A percentile compares a stretch with the other conserved stretches of the same genome.
phyloP scores from a whole-genome alignment of 23 tunicate genomes.

The Clavelina lepadiformis region DNA sequence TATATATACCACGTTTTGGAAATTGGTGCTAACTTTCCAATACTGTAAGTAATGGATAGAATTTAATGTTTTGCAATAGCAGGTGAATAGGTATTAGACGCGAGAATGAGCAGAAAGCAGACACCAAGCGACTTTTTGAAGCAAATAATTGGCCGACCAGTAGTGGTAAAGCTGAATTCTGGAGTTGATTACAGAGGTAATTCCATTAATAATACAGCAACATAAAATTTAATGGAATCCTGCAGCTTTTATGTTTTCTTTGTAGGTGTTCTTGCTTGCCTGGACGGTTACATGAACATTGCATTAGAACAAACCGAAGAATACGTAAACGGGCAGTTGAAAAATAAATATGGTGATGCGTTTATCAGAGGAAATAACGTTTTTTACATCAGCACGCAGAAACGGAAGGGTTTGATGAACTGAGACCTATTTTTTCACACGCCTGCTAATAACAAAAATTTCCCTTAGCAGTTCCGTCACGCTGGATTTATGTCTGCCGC shows the following conservation, averaged over 20 bases:
- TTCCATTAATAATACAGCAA: too few species aligned
- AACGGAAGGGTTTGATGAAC: conserved; percentile 59
- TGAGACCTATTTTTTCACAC: too few species aligned
- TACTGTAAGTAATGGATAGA: too few species aligned
- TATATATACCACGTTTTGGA: too few species aligned
- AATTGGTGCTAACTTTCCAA: too few species aligned
- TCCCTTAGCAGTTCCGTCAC: too few species aligned
- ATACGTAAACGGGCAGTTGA: conserved; percentile 95
- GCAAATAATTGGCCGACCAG: conserved; percentile 97
- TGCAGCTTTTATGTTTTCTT: too few species aligned
- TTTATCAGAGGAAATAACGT: conserved; percentile 97
- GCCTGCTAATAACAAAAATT: too few species aligned
- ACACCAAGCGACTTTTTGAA: conserved; percentile 96
- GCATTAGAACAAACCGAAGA: conserved; percentile 99
- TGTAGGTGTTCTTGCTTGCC: conserved; percentile 89
- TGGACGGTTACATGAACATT: conserved; percentile 99
- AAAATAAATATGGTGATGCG: conserved; percentile 98
- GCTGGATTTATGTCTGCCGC: too few species aligned
- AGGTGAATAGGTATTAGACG: too few species aligned
- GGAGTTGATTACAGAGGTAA: conserved; percentile 96
- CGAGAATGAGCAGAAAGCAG: conserved; percentile 85
- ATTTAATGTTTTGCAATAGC: too few species aligned
- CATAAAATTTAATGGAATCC: too few species aligned
- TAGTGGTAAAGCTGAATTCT: conserved; percentile 95
- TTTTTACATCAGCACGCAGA: conserved; percentile 89